phyloP scores from a whole-genome alignment of 35 echinoderm and acorn worm genomes.

The Eucidaris tribuloides region DNA sequence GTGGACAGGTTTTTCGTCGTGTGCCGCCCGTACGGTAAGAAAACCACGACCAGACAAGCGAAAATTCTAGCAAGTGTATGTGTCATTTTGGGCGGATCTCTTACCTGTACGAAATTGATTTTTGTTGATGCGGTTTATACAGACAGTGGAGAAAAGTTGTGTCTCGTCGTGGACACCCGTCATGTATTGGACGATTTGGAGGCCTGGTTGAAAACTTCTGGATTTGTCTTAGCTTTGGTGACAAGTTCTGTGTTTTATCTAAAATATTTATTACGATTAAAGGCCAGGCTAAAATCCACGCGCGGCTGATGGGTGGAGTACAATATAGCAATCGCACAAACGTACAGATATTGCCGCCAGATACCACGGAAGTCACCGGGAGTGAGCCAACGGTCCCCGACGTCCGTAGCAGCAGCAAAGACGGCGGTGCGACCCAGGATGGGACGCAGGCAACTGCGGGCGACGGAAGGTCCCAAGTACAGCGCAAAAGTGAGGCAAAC shows the following conservation, averaged over 20 bases:
- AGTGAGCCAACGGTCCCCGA: too few relatives aligned
- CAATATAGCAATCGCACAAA: too few relatives aligned
- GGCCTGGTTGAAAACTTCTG: slow-evolving; percentile 16
- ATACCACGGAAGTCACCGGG: too few relatives aligned
- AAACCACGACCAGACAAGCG: neutral
- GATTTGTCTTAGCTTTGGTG: slow-evolving; percentile 6
- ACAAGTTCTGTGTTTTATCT: neutral
- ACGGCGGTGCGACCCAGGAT: too few relatives aligned
- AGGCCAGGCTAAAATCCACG: slow-evolving; percentile 7
- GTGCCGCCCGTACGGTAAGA: slow-evolving; percentile 1
- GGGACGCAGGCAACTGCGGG: too few relatives aligned
- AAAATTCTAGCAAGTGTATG: neutral
- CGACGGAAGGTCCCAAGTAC: too few relatives aligned
- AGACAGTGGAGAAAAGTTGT: neutral
- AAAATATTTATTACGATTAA: neutral
- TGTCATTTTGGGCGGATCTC: neutral
- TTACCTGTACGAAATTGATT: slow-evolving; percentile 5
- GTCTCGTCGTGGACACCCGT: slow-evolving; percentile 1
- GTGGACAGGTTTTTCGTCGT: slow-evolving; percentile 3
- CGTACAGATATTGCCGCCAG: too few relatives aligned
- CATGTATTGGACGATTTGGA: neutral
- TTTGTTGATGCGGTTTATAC: neutral
- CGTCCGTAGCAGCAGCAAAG: too few relatives aligned
- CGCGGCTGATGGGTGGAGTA: neutral
- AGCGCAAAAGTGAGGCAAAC: too few relatives aligned